phyloP scores from a whole-genome alignment of 2,888 invertebrate genomes.

The Branchellion lobata region DNA sequence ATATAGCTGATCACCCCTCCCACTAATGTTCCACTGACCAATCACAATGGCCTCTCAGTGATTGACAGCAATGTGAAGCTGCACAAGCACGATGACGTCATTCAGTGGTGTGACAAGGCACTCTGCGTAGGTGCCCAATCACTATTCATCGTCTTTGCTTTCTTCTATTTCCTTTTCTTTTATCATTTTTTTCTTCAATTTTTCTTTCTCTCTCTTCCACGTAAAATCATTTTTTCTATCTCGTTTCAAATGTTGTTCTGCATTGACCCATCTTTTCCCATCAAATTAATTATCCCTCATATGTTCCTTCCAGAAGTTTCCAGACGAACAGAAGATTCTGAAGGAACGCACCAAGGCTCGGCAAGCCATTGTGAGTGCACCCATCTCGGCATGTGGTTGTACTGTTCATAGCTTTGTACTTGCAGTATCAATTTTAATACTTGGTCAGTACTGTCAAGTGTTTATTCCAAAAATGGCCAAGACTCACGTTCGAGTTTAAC shows the following conservation, averaged over 20 bases:
- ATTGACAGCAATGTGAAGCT: constrained; percentile 74
- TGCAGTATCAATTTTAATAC: too few species aligned
- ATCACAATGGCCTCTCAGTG: constrained; percentile 64
- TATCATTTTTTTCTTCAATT: constrained; percentile 41
- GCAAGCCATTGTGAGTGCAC: constrained; percentile 18
- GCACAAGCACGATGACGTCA: constrained; percentile 72
- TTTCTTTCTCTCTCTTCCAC: constrained; percentile 8
- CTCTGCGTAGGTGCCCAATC: constrained; percentile 58
- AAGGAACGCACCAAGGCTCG: constrained; percentile 37
- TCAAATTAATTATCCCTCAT: neutral
- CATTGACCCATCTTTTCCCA: neutral
- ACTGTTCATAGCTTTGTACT: too few species aligned
- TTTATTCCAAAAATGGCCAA: too few species aligned
- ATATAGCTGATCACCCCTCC: neutral
- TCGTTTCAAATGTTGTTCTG: too few species aligned
- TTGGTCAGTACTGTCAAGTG: too few species aligned
- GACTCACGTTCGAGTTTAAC: too few species aligned
- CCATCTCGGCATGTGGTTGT: too few species aligned
- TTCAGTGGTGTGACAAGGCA: constrained; percentile 73
- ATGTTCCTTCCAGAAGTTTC: constrained; percentile 27
- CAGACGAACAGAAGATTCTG: constrained; percentile 38
- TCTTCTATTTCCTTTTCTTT: neutral
- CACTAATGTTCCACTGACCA: neutral
- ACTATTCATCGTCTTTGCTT: too few species aligned
- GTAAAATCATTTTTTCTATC: too few species aligned